phyloP scores from a whole-genome alignment of 2,113 vertebrate species.

The Toxotes jaculatrix region DNA sequence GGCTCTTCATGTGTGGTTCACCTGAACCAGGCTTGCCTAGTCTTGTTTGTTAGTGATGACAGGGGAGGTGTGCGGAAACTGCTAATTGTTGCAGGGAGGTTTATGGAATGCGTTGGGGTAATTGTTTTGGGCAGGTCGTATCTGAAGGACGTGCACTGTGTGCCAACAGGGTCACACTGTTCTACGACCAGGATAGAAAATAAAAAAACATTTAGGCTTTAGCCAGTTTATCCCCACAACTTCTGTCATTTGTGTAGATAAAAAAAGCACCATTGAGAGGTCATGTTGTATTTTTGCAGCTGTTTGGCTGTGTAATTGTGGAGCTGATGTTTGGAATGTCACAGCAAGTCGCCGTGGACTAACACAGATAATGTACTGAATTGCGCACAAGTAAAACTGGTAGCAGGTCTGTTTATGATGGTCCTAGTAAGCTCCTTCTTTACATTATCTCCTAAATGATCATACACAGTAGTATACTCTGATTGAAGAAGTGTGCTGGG shows the following conservation, averaged over 20 bases:
- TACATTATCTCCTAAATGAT: too few species aligned
- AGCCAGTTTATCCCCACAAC: background rate
- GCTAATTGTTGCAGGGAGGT: constrained; percentile 24
- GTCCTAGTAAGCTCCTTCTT: too few species aligned
- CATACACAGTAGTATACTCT: too few species aligned
- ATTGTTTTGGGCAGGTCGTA: constrained; percentile 28
- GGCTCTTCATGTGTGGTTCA: background rate
- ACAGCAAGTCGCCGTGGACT: background rate
- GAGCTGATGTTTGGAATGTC: background rate
- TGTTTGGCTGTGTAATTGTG: background rate
- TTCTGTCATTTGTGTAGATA: background rate
- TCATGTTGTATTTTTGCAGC: constrained; percentile 2
- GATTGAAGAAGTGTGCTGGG: too few species aligned
- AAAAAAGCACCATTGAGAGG: background rate
- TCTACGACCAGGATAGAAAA: constrained; percentile 4
- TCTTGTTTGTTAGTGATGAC: constrained; percentile 18
- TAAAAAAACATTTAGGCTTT: constrained; percentile 1
- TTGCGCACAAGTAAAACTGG: background rate
- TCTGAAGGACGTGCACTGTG: constrained; percentile 4
- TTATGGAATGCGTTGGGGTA: constrained; percentile 29
- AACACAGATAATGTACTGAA: background rate
- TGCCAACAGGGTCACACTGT: constrained; percentile 28
- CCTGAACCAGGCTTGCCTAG: constrained; percentile 8
- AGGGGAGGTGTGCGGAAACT: background rate
- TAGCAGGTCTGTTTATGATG: background rate